Evolutionary conservation across 1,140 invertebrate genomes (phyloP).

Genomic region (Listronotus bonariensis): DNA sequence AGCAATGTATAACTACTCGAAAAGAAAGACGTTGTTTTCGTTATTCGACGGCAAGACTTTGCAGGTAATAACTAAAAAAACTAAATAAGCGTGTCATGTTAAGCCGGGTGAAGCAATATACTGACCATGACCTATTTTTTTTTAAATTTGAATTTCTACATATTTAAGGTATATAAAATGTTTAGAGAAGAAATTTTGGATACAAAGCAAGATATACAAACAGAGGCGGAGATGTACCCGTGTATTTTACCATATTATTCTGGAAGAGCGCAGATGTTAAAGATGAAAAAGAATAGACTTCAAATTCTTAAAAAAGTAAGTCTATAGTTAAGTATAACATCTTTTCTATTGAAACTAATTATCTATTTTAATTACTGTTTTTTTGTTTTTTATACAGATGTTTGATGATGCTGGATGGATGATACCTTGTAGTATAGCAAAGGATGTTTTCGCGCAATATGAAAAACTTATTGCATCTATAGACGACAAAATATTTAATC

Average conservation of each 20-base stretch:
- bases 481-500: slow-evolving; percentile 65
- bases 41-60: slow-evolving; percentile 68
- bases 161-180: slow-evolving; percentile 71
- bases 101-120: too few relatives aligned
- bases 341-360: too few relatives aligned
- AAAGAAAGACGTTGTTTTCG: slow-evolving; percentile 65
- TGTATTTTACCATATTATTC: slow-evolving; percentile 70
- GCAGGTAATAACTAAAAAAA: too few relatives aligned
- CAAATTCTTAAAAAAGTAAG: slow-evolving; percentile 62
- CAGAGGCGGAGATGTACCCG: slow-evolving; percentile 65
- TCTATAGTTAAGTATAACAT: background rate
- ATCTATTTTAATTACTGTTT: background rate
- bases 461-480: slow-evolving; percentile 68
- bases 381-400: slow-evolving; percentile 53
- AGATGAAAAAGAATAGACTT: slow-evolving; percentile 66
- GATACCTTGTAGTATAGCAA: slow-evolving; percentile 68
- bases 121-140: too few relatives aligned
- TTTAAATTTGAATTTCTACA: too few relatives aligned
- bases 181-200: slow-evolving; percentile 78
- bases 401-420: slow-evolving; percentile 74
- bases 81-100: too few relatives aligned
- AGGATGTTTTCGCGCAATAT: slow-evolving; percentile 71
- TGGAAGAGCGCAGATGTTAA: slow-evolving; percentile 69
- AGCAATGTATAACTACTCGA: slow-evolving; percentile 70
- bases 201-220: slow-evolving; percentile 71